Base-by-base conservation (phyloP, 1,140 invertebrate genomes). In the Scaptodrosophila lebanonensis region DNA sequence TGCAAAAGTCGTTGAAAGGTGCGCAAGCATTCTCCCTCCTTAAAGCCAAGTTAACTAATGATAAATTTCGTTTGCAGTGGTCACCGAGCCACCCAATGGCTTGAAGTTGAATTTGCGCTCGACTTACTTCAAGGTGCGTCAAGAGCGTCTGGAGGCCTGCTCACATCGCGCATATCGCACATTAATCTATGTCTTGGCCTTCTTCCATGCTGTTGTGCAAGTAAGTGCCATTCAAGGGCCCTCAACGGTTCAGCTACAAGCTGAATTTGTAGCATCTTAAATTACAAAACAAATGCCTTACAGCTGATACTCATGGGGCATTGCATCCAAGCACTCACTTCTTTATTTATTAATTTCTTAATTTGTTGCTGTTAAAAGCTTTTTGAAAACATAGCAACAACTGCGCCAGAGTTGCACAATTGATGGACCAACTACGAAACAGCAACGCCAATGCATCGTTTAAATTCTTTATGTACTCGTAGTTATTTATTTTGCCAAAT, bases 151-250 rank as follows among this genome's bases (percentile, higher is more conserved):
- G 25, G 91, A 94, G 11, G 88, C 90, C 13, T 96, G 94, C 82
- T 62, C 88, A 0, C 95, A 97, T 87, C 87, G 89, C 0, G 88
- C 90, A 9, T 97, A 93, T 86, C 93, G 93, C 66, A 89, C 94
- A 18, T 87, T 97, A 0, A 89, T 97, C 27, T 97, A 95, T 79
- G 94, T 95, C 1, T 87, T 97, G 4, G 93, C 94, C 0, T 97
- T 97, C 88, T 97, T 97, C 88, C 95, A 97, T 84, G 95, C 94
- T 16, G 95, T 97, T 1, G 92, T 97, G 8, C 93, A 94, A 88
- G 92, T 93, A 87, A 76, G 65, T 76, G 25, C 27, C 49, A 4
- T 25, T 25, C 8, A 4, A n/a, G n/a, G 48, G 54, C 16, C n/a
- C 42, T 15, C 29, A 7, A 38, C 17, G 11, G 53, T 29, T 43